Evolutionary conservation across 2,113 vertebrate genomes (phyloP).

Genomic region (Emydocephalus ijimae): DNA sequence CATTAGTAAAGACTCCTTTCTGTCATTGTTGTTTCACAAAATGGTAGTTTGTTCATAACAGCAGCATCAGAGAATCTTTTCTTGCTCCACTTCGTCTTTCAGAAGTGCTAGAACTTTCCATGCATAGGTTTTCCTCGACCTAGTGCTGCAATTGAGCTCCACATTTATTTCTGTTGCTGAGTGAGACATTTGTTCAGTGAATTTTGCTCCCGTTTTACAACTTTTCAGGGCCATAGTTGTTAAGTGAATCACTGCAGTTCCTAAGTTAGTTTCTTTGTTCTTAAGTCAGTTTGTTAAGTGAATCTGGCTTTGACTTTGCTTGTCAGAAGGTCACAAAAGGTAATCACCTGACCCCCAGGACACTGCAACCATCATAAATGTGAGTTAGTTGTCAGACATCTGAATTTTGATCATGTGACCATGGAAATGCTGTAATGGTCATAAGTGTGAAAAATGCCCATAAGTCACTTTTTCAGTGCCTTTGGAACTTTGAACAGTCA

Average conservation of each 20-base stretch:
- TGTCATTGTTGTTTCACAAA: neutral
- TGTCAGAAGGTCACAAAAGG: neutral
- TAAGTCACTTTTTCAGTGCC: neutral
- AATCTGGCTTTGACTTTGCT: neutral
- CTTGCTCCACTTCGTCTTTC: neutral
- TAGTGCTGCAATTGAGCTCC: neutral
- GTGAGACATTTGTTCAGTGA: neutral
- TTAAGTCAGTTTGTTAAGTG: neutral
- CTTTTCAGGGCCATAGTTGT: neutral
- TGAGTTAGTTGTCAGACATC: neutral
- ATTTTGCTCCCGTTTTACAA: neutral
- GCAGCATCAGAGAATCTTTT: neutral
- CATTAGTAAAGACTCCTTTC: neutral
- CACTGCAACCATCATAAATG: neutral
- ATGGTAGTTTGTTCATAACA: neutral
- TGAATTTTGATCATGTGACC: neutral
- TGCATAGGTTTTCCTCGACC: neutral
- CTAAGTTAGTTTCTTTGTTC: neutral
- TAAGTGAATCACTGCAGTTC: neutral
- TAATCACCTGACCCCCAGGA: neutral
- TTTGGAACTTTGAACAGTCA: neutral
- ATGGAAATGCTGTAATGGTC: neutral
- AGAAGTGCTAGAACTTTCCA: neutral
- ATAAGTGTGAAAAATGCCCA: neutral
- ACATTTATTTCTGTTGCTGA: neutral